Evolutionary conservation across 2,113 vertebrate genomes (phyloP), one percentile per base, ranked within the genome.

Genomic region (Echinops telfairi): DNA sequence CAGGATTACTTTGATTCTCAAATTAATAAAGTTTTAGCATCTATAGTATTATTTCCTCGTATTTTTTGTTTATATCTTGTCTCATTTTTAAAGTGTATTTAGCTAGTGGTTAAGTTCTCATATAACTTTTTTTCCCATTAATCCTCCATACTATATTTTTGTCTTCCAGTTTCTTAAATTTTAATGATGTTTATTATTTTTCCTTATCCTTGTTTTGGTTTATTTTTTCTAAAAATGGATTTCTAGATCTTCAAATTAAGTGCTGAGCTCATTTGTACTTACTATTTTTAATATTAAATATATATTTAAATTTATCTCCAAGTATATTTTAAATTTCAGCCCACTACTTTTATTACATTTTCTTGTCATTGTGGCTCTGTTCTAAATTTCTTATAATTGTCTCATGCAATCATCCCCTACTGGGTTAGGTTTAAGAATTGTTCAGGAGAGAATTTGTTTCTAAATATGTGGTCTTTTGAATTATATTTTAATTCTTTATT

Each of bases 341-440:
- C 12, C 58, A 81, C 82, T 83, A 40, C 43, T 88, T 80, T 71
- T 90, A 17, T 14, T 73, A 14, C 73, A 25, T 25, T 71, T 15
- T 15, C n/a, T 81, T 90, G 75, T 88, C 33, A 43, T 40, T 80
- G 36, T 3, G 70, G 16, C 76, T 90, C 7, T 85, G 4, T 43
- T 25, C 27, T 43, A 88, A 93, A 19, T 71, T 64, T 60, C n/a
- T 79, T 81, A 86, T 43, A 89, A 78, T 53, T 14, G 81, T 78
- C 23, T 82, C 22, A 70, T 23, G 16, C 19, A 64, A 47, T 64
- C 43, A 53, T 36, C 82, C 83, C 20, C 17, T 15, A 53, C 64
- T 77, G 38, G n/a, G 15, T 8, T 71, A 29, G n/a, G 7, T 6
- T 91, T 29, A 47, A 58, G 66, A 64, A 47, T 80, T 85, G 25